A percentile compares a stretch with the other conserved stretches of the same genome.
Conservation (phyloP, 2,888 invertebrate species). For the Rhingia campestris region DNA sequence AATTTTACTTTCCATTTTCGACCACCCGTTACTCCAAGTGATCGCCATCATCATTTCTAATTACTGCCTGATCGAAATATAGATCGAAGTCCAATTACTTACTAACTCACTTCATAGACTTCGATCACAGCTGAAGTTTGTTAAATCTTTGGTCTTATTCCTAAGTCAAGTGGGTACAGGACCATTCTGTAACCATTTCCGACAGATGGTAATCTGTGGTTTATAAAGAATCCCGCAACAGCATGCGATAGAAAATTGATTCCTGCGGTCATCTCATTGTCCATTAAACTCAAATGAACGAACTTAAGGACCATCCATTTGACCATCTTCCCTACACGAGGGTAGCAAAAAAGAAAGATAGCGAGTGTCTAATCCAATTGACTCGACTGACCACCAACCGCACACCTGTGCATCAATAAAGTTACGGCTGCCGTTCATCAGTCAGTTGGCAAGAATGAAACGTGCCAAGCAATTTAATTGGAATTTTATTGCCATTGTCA, state of each 20-base stretch:
- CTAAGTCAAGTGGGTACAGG: no score
- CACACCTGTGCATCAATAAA: constrained; percentile 51
- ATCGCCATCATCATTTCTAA: no score
- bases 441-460: neutral
- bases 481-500: constrained; percentile 51
- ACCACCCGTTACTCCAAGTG: no score
- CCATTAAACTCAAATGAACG: constrained; percentile 28
- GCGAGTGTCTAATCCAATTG: constrained; percentile 3
- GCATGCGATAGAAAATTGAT: constrained; percentile 2
- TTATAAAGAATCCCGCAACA: neutral
- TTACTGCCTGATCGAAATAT: no score
- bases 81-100: no score
- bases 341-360: neutral
- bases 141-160: no score
- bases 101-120: no score
- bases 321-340: neutral
- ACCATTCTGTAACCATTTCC: neutral
- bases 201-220: constrained; percentile 13
- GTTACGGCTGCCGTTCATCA: constrained; percentile 12
- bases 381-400: neutral
- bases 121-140: no score
- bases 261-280: constrained; percentile 39
- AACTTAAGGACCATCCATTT: constrained; percentile 19
- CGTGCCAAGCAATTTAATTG: constrained; percentile 36
- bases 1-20: no score